These are phyloP conservation scores for Threskiornis aethiopicus DNA, from an alignment of 2,797 vertebrate species.

Conservation along the genomic window DNA sequence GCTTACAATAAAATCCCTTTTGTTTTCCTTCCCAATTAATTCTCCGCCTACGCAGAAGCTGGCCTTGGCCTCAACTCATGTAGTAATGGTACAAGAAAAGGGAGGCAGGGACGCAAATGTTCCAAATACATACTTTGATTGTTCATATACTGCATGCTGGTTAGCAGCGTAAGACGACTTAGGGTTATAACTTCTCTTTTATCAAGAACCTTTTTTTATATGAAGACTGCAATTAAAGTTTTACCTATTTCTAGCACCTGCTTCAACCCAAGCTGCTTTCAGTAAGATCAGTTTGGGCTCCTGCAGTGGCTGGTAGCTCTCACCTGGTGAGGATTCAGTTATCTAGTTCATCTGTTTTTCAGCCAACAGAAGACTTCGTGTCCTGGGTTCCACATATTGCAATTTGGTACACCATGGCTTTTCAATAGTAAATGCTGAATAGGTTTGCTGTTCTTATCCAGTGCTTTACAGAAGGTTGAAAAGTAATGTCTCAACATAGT, in stretches of 20 bases:
- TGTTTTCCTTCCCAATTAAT: background rate
- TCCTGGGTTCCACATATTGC: background rate
- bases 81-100: background rate
- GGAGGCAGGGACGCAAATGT: background rate
- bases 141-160: background rate
- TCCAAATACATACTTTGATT: background rate
- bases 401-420: background rate
- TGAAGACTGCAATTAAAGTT: background rate
- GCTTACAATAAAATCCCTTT: rapidly evolving
- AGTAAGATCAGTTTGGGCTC: background rate
- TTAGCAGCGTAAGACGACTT: background rate
- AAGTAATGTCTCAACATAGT: background rate
- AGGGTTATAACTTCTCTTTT: background rate
- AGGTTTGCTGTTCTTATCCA: background rate
- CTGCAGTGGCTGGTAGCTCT: background rate
- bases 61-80: background rate
- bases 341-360: background rate
- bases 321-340: background rate
- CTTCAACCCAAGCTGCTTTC: background rate
- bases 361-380: background rate
- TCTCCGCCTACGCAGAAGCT: background rate
- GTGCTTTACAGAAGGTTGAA: background rate
- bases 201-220: background rate
- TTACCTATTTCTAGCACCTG: background rate
- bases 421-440: background rate